These are phyloP conservation scores for Ischnus inquisitorius DNA, from an alignment of 2,888 invertebrate species.

Conservation along the genomic window DNA sequence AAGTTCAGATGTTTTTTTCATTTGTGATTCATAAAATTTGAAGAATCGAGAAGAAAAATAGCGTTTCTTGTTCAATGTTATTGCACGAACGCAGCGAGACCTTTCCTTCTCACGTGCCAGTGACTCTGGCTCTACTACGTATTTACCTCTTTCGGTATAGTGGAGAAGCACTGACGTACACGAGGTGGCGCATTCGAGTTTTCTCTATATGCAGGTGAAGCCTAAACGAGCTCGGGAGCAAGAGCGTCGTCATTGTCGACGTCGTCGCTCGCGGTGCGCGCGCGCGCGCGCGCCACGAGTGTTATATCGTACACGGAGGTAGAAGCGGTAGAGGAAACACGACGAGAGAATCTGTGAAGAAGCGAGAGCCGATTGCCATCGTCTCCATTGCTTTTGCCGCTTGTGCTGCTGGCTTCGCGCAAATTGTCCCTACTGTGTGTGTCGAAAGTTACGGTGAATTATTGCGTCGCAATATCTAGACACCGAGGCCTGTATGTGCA, in stretches of 20 bases:
- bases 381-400: conserved; percentile 8
- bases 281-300: neutral
- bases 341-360: conserved; percentile 51
- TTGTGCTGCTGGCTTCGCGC: conserved; percentile 69
- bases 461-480: conserved; percentile 82
- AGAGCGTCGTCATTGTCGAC: conserved; percentile 44
- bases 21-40: neutral
- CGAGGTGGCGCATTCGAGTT: conserved; percentile 6
- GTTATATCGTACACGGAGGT: conserved; percentile 18
- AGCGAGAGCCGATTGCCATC: conserved; percentile 45
- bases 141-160: conserved; percentile 13
- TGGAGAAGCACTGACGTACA: conserved; percentile 58
- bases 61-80: neutral
- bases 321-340: conserved; percentile 1
- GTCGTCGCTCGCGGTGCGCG: conserved; percentile 3
- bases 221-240: conserved; percentile 19
- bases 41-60: neutral
- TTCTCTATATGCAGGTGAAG: conserved; percentile 46
- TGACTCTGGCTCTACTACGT: conserved; percentile 25
- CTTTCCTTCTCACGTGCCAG: conserved; percentile 19
- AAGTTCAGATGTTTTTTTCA: too few species aligned
- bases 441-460: conserved; percentile 83
- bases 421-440: conserved; percentile 77
- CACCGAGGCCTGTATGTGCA: conserved; percentile 64
- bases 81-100: neutral